Evolutionary conservation across 2,888 invertebrate genomes (phyloP).

Genomic region (Sialis lutaria): DNA sequence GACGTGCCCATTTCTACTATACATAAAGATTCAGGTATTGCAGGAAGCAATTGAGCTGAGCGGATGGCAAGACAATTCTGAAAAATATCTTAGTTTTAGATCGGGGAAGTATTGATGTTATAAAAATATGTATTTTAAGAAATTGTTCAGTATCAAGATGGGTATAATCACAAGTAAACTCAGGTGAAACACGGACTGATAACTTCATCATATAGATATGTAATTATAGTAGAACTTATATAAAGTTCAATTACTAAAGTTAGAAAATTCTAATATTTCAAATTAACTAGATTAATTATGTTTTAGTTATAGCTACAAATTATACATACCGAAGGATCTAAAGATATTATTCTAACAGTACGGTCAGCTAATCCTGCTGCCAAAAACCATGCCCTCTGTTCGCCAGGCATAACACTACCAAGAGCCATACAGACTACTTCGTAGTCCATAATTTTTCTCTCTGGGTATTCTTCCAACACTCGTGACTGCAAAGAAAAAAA

Average conservation of each 20-base stretch:
- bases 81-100: conserved; percentile 9
- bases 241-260: too few relatives aligned
- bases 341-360: conserved; percentile 91
- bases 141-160: too few relatives aligned
- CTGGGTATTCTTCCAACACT: conserved; percentile 95
- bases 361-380: conserved; percentile 92
- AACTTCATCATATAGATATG: too few relatives aligned
- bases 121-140: neutral
- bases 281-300: neutral
- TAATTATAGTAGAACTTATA: too few relatives aligned
- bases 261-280: conserved; percentile 1
- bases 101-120: conserved; percentile 2
- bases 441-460: conserved; percentile 87
- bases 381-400: conserved; percentile 87
- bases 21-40: conserved; percentile 90
- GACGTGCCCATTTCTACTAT: conserved; percentile 83
- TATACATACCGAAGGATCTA: conserved; percentile 69
- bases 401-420: conserved; percentile 87
- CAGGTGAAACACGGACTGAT: too few relatives aligned
- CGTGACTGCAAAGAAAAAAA: conserved; percentile 55
- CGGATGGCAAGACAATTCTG: conserved; percentile 86
- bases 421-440: conserved; percentile 98
- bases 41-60: conserved; percentile 92
- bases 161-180: too few relatives aligned
- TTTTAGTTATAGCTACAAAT: too few relatives aligned